Evolutionary conservation across 2,797 vertebrate species (phyloP), one percentile per base, ranked within the genome.

Genomic region (Pangasius sanitwongsei): DNA sequence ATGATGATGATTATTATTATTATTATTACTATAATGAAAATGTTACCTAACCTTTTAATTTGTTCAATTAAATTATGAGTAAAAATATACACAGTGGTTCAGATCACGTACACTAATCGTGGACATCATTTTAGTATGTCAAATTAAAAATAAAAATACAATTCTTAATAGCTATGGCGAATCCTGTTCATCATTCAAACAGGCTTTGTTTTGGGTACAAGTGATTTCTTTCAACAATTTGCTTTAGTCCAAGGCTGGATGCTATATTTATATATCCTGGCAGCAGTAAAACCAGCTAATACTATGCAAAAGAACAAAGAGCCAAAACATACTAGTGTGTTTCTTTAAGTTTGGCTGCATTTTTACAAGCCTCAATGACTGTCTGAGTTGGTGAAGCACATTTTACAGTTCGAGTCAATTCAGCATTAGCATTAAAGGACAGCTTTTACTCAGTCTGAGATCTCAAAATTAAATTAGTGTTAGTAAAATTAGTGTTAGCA

Each of bases 401-500:
- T 80, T 80, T 50, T 78, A 20, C 18, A 55, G 77, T 5, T 53
- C 15, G n/a, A 34, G 16, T 80, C 50, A 31, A 31, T 78, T 9
- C 75, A 2, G 23, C 44, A 77, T 77, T 77, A 77, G 44, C 41
- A 16, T 50, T 28, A 77, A 34, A 50, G 55, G 75, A 55, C 28
- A 20, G 50, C 50, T 34, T 77, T 78, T 31, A 9, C 48, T 55
- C 50, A 20, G 48, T 53, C 77, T 53, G 28, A 55, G 77, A 81
- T 81, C n/a, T 57, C 0, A 2, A 37, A 57, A 81, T 57, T 23
- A 81, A 81, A 81, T 81, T 31, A 80, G 50, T 4, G 5, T 20
- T 31, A 55, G 75, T 78, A 55, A 78, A 78, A 55, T 80, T 55
- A 31, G 77, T 12, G 31, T 37, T 81, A 59, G 77, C n/a, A 80